Base-by-base conservation (phyloP, 2,113 vertebrate species). In the Aix galericulata region DNA sequence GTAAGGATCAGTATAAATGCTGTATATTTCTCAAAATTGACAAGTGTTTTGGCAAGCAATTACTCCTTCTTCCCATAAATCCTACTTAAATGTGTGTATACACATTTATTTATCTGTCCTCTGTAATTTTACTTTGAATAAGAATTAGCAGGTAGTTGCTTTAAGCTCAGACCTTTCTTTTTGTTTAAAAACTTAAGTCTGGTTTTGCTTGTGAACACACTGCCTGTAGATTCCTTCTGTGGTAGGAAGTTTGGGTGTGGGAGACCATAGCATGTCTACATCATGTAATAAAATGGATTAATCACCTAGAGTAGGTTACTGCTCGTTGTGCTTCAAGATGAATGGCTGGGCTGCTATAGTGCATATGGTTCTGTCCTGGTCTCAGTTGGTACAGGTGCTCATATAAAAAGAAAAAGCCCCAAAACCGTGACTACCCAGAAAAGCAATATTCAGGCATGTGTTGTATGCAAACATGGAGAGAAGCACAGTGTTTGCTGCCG, bases 211-310 rank as follows among this genome's bases (percentile, higher is more conserved):
- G 17, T 91, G 36, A 63, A 20, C 26, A 5, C 7, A 2, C 40
- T 66, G 34, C 55, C 20, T 59, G 40, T 73, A 60, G 82, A n/a
- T 86, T 32, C 31, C 55, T 85, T 67, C 42, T 52, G 5, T 23
- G 22, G 32, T 59, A 13, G 68, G 52, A 81, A 40, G 15, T 68
- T 81, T 27, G 46, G 50, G 11, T 86, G 1, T 26, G 62, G 55
- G 44, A 79, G 50, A 44, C 34, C 8, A 2, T 12, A 50, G 60
- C 14, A 4, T 0, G 0, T 79, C 53, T 63, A 15, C 2, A 1
- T 58, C 23, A 34, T 84, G 36, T 48, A 52, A 66, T 55, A 67
- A 87, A 76, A 66, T 44, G 1, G 72, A 50, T 66, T n/a, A 21
- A 79, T 84, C 36, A 32, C 25, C 40, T 32, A 10, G 34, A 14